Evolutionary conservation across 2,888 invertebrate genomes (phyloP), one percentile per base, ranked within the genome.

Genomic region (Neocrepidodera transversa): DNA sequence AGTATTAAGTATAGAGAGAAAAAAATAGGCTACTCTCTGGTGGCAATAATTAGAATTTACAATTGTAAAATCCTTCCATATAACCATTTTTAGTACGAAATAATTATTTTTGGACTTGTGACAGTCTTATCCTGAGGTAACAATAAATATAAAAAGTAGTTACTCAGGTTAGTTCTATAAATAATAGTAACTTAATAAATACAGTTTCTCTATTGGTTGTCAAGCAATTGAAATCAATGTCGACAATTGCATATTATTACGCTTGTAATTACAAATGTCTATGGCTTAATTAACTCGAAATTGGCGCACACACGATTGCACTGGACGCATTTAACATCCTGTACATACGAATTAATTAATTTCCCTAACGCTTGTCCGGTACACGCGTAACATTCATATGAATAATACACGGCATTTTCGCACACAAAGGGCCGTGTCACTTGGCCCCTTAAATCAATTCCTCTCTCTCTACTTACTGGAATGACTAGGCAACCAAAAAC

Each of bases 401-500:
- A 51, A 51, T 51, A 40, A 40, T 42, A 40, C 40, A 17, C 28
- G 18, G 28, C n/a, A 50, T 38, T 50, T 38, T 48, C 8, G 50
- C 14, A 38, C 38, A 50, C 50, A 28, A 28, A 51, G 51, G n/a
- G 35, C 51, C 40, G 7, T 30, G 40, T 51, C 51, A 28, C n/a
- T 10, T 7, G 18, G 8, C n/a, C 40, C 40, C 30, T 43, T 57
- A 57, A 57, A 57, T 57, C 50, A 50, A 50, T 51, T 50, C 43
- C 43, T n/a, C n/a, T n/a, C n/a, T n/a, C 43, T 50, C 26, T 35
- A 43, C 50, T 35, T 13, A 18, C 42, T 3, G 43, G 32, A 42
- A 42, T 16, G 32, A 42, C 11, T 26, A 43, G 43, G 28, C 50
- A 32, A 36, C 48, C 40, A 58, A 58, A 58, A 58, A 58, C 58